phyloP scores from a whole-genome alignment of 2,797 vertebrate genomes.

The Poecilia wingei region DNA sequence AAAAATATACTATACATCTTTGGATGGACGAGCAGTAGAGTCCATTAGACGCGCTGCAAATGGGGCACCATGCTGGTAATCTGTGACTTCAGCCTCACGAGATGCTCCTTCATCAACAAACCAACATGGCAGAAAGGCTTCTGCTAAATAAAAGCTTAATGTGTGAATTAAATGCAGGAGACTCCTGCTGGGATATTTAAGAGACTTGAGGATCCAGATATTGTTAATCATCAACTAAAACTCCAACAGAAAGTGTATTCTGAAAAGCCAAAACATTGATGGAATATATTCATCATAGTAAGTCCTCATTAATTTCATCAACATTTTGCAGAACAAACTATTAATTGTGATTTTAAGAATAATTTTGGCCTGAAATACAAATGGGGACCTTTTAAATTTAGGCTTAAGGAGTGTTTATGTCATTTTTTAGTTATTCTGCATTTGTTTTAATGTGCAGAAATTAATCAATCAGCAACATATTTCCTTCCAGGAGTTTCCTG shows the following conservation, averaged over 20 bases:
- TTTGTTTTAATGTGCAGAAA: not conserved
- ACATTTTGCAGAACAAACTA: not conserved
- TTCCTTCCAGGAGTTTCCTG: too few species aligned
- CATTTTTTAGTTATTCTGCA: not conserved
- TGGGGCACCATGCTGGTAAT: constrained; percentile 12
- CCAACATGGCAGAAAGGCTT: not conserved
- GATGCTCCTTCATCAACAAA: constrained; percentile 4
- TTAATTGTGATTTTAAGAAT: not conserved
- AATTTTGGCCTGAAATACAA: not conserved
- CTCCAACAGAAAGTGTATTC: not conserved
- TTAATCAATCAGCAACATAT: not conserved
- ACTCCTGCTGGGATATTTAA: not conserved
- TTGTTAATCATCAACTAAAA: not conserved
- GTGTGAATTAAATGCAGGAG: not conserved
- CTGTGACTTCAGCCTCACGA: constrained; percentile 12
- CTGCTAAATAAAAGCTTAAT: constrained; percentile 2
- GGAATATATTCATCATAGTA: not conserved
- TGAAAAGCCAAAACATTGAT: not conserved
- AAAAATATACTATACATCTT: constrained; percentile 15
- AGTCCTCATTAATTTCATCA: not conserved
- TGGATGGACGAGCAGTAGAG: not conserved
- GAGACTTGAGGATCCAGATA: not conserved
- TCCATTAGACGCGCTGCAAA: constrained; percentile 24
- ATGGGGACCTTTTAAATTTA: not conserved
- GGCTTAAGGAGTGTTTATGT: not conserved